Evolutionary conservation across 2,888 invertebrate genomes (phyloP).

Genomic region (Archaeoteleia sp.): DNA sequence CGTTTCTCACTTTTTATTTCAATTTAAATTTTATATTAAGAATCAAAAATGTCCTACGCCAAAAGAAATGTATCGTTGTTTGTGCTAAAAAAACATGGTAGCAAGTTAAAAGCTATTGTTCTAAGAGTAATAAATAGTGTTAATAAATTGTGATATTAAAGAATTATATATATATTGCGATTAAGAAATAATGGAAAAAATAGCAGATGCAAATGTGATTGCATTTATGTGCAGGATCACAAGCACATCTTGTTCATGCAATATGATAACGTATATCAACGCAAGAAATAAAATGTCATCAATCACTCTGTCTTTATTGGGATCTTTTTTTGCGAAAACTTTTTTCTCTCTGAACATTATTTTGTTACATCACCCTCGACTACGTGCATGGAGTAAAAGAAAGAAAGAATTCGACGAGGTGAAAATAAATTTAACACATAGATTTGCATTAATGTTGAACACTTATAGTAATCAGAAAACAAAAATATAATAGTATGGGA

Average conservation of each 20-base stretch:
- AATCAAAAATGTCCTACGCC: too few relatives aligned
- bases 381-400: not conserved
- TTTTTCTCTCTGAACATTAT: conserved; percentile 10
- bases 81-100: too few relatives aligned
- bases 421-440: not conserved
- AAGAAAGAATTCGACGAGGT: not conserved
- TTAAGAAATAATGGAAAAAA: not conserved
- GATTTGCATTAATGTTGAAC: not conserved
- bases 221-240: not conserved
- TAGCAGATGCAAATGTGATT: conserved; percentile 10
- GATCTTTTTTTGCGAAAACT: conserved; percentile 2
- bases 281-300: conserved; percentile 16
- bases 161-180: not conserved
- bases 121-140: too few relatives aligned
- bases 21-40: too few relatives aligned
- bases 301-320: conserved; percentile 29
- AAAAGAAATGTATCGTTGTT: too few relatives aligned
- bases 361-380: conserved; percentile 17
- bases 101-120: too few relatives aligned
- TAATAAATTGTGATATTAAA: too few relatives aligned
- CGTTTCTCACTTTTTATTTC: too few relatives aligned
- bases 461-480: too few relatives aligned
- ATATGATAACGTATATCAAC: conserved; percentile 10
- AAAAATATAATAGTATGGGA: too few relatives aligned
- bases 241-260: conserved; percentile 14